Base-by-base conservation (phyloP, 2,113 vertebrate genomes). In the Tretioscincus oriximinensis region DNA sequence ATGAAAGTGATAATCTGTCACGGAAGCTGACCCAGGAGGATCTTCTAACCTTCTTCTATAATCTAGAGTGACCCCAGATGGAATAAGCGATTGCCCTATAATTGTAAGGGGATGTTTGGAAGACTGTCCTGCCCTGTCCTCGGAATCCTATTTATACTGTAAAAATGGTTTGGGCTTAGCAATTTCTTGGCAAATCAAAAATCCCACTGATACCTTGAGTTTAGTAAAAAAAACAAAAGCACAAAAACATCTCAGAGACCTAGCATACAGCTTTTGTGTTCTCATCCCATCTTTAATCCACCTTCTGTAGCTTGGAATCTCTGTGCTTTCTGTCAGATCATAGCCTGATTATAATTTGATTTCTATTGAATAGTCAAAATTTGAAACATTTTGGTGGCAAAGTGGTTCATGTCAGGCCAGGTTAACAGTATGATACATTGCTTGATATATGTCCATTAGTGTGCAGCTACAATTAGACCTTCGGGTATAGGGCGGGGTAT, bases 1-100 rank as follows among this genome's bases (percentile, higher is more conserved):
- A 76, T 82, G 80, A 76, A 82, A 82, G 73, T 63, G 80, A 82
- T 70, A 76, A 82, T 82, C 73, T 82, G 80, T 82, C 80, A 82
- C 6, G 41, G 80, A 67, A 76, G 66, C 66, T 58, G 45, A 82
- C 73, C 54, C 73, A 67, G 51, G 80, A 67, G 21, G 51, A 51
- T 76, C 70, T 76, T 82, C 80, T 82, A 73, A n/a, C 73, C 73
- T 82, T 63, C 73, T 58, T 70, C 73, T 21, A 26, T 54, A 68
- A 70, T 76, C 73, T 76, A 49, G 35, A n/a, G 54, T 82, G 74
- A 76, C 80, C 80, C 58, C 51, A 82, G 80, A 82, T 82, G 66
- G 54, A 63, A 82, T 70, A 41, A 66, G 54, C 20, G 80, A 76
- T 70, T 14, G 76, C n/a, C 54, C 41, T 63, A 61, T 76, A 82